Base-by-base conservation (phyloP, 2,113 vertebrate genomes). In the Malurus elegans region DNA sequence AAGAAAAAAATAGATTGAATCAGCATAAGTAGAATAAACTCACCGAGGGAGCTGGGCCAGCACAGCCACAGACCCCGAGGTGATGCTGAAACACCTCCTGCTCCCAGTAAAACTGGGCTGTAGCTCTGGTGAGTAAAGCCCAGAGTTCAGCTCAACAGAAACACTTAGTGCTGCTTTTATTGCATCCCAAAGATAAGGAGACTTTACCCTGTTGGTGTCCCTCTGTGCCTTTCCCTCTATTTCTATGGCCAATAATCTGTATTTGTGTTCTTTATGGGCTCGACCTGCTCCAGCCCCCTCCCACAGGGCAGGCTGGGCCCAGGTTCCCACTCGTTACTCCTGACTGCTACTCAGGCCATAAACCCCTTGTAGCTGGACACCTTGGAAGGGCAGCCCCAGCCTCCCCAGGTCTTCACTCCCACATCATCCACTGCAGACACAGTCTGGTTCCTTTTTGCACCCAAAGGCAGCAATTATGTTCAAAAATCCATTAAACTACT, bases 341-440 rank as follows among this genome's bases (percentile, higher is more conserved):
- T 1, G 6, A 45, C 12, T 42, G 69, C 28, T 14, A 13, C 57
- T 45, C n/a, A 12, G 74, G 29, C 14, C 90, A 81, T 67, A 50
- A 85, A 58, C 8, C 38, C 72, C 54, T 5, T 4, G n/a, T 8
- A 42, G 51, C 51, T 56, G 62, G 2, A 25, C 1, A 0, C 18
- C 92, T 38, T 17, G 11, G 5, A 50, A 84, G 64, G 86, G 53
- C 69, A 78, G 48, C 32, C 21, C 64, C 58, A 29, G 73, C 73
- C 79, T 88, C 10, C 42, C 23, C 7, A 64, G 73, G 69, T 28
- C 79, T 50, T 58, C 21, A 20, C n/a, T 23, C 58, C 54, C 79
- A 36, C 0, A 0, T 58, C 17, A 78, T 1, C 28, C 38, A 21
- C 8, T 5, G 38, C 9, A 45, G 25, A 45, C 2, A 18, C 6